Evolutionary conservation across 2,797 vertebrate genomes (phyloP), one percentile per base, ranked within the genome.

Genomic region (Merluccius polli): DNA sequence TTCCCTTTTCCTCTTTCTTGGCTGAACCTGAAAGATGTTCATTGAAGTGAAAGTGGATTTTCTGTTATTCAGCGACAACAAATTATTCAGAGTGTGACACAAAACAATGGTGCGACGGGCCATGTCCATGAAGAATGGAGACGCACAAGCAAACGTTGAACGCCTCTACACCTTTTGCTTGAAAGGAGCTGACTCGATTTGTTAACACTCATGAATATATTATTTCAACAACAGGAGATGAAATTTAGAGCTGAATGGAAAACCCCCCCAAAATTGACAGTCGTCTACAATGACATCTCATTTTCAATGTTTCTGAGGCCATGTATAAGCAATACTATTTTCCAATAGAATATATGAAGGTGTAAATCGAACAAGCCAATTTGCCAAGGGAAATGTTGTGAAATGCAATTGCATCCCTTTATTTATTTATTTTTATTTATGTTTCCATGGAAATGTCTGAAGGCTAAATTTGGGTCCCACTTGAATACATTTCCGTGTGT

Each of bases 1-100:
- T 6, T 24, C 52, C n/a, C 15, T 21, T 21, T 73, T 10, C 15
- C 33, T 18, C 27, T 59, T 48, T 71, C 72, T 44, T 76, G 70
- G 71, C 69, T 33, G 12, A 81, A 85, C 80, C 77, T 83, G 74
- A 48, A n/a, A 70, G 76, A 81, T 80, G 77, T 73, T 84, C 9
- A 1, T 71, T 81, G 80, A 89, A 83, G 76, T 84, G 75, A 80
- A 76, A 79, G 36, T 70, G 77, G 33, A 41, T 83, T 82, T 85
- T 80, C 72, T 83, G 84, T 80, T 79, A 89, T 79, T 89, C 79
- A 76, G 71, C 74, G 65, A 68, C 79, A 82, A 79, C 82, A 89
- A 77, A 89, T 84, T 73, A 79, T 65, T 79, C 36, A 74, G 82
- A 80, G 85, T 76, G 69, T 81, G 75, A 82, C 75, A 77, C 27